A percentile compares a stretch with the other conserved stretches of the same genome.
phyloP scores from a whole-genome alignment of 2,888 invertebrate genomes.

The Neoascia interrupta region DNA sequence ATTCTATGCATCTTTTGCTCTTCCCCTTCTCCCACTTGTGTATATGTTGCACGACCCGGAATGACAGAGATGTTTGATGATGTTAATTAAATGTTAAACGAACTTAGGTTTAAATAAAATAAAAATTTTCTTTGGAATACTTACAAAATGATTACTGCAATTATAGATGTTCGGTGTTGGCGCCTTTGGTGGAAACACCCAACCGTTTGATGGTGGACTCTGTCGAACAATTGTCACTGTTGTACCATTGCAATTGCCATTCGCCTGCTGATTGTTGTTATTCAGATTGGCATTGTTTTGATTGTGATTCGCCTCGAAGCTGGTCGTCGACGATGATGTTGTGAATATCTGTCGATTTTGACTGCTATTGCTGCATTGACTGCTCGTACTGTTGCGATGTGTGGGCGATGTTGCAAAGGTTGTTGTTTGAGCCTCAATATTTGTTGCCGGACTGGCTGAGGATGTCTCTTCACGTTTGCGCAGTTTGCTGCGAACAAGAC shows the following conservation, averaged over 20 bases:
- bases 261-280: slow-evolving; percentile 14
- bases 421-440: slow-evolving; percentile 82
- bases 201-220: slow-evolving; percentile 84
- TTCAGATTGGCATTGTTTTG: slow-evolving; percentile 63
- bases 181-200: slow-evolving; percentile 91
- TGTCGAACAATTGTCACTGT: slow-evolving; percentile 81
- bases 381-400: slow-evolving; percentile 73
- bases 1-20: slow-evolving; percentile 44
- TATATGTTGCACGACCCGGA: slow-evolving; percentile 4
- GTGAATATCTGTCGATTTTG: slow-evolving; percentile 69
- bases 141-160: slow-evolving; percentile 87
- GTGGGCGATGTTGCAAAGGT: slow-evolving; percentile 72
- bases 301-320: slow-evolving; percentile 63
- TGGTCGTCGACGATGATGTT: slow-evolving; percentile 67
- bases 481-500: slow-evolving; percentile 94
- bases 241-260: slow-evolving; percentile 62
- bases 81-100: too few relatives aligned
- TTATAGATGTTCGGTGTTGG: slow-evolving; percentile 86
- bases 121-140: too few relatives aligned
- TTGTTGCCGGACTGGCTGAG: slow-evolving; percentile 85
- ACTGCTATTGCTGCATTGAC: slow-evolving; percentile 66
- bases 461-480: slow-evolving; percentile 90
- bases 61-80: too few relatives aligned
- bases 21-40: background rate
- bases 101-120: too few relatives aligned